Base-by-base conservation (phyloP, 35 echinoderm and acorn worm genomes). In the Hemicentrotus pulcherrimus region DNA sequence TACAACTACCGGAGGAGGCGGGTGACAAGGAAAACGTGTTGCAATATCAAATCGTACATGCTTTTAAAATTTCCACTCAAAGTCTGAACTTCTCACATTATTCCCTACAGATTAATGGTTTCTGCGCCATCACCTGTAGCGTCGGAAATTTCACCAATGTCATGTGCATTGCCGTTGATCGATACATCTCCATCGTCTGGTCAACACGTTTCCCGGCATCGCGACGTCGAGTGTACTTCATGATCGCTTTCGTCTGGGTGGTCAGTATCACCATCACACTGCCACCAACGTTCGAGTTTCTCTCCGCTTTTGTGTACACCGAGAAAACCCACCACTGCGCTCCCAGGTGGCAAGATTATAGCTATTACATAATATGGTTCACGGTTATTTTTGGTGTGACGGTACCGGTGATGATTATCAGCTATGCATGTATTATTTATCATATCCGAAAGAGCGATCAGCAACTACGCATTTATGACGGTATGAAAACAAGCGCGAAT, bases 361-460 rank as follows among this genome's bases (percentile, higher is more conserved):
- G 91, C 46, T 93, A 93, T n/a, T 93, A 55, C 91, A 31, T 31
- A 6, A 93, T 93, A 46, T 93, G 91, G 91, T 93, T 93, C 91
- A 93, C 91, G 3, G 91, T 93, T 50, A 93, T 93, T 33, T 93
- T 93, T 31, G 91, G 91, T 6, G 48, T 93, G 10, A 93, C 91
- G 24, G 48, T 93, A 19, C 91, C 91, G 3, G 91, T 93, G 16
- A 93, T 93, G 91, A 58, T 93, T 2, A 31, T 93, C 47, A 52
- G 91, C 91, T 93, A 93, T n/a, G 91, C 46, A 47, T 93, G 91
- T n/a, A 47, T 93, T 15, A 93, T 93, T n/a, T 93, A 93, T 28
- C 46, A 93, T 47, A 93, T 93, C 91, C 45, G 91, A 0, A 58
- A 93, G 8, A 93, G 32, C 16, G 91, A 93, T 31, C 32, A 30